These are phyloP conservation scores for Catocala nupta DNA, from an alignment of 2,888 invertebrate species.

Conservation along the genomic window DNA sequence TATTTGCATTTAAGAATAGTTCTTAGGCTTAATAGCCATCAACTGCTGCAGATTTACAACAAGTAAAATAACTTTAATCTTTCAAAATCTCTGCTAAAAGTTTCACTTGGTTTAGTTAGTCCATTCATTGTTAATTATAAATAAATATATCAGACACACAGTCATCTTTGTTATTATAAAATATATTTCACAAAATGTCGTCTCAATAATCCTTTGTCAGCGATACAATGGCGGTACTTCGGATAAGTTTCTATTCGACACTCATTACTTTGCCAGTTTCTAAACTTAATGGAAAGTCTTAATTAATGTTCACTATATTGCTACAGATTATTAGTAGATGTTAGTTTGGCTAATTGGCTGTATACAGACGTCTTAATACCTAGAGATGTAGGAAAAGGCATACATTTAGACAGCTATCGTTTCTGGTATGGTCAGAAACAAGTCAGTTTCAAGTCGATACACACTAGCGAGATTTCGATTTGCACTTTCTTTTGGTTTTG, in stretches of 20 bases:
- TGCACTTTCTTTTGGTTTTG: too few species aligned
- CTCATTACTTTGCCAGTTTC: conserved; percentile 9
- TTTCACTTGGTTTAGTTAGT: conserved; percentile 3
- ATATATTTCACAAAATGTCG: conserved; percentile 9
- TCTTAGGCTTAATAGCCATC: too few species aligned
- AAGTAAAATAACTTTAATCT: too few species aligned
- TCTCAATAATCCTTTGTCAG: conserved; percentile 18
- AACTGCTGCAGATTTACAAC: too few species aligned
- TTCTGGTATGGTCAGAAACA: too few species aligned
- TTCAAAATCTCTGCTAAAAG: too few species aligned
- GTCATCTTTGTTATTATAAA: conserved; percentile 4
- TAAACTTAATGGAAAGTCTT: conserved; percentile 2
- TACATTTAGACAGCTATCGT: too few species aligned
- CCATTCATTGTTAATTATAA: not conserved
- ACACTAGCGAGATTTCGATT: too few species aligned
- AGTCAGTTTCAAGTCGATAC: too few species aligned
- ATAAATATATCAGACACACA: not conserved
- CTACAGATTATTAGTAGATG: not conserved
- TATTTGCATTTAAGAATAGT: too few species aligned
- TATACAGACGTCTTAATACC: not conserved
- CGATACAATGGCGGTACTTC: conserved; percentile 16
- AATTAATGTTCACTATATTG: conserved; percentile 8
- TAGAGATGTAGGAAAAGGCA: too few species aligned
- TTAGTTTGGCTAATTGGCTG: not conserved
- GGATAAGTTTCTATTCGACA: conserved; percentile 17